Percentiles rank a stretch among this genome's conserved stretches.
Evolutionary conservation across 2,113 vertebrate species (phyloP).

Genomic region (Lagenorhynchus albirostris): DNA sequence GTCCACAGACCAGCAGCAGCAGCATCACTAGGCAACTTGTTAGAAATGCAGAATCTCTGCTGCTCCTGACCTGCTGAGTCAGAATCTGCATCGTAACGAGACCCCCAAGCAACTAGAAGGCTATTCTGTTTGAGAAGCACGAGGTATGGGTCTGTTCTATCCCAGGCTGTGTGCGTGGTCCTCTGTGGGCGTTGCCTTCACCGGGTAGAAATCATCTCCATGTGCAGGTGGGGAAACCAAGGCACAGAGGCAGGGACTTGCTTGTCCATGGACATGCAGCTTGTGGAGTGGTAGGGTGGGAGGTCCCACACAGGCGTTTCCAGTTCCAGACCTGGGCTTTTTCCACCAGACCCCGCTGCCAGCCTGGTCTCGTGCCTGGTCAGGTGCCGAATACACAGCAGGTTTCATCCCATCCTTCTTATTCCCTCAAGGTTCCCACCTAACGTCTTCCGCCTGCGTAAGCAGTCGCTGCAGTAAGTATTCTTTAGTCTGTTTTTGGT

Average conservation of each 20-base stretch:
- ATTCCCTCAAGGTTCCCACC: background rate
- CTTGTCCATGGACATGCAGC: background rate
- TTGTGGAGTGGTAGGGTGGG: background rate
- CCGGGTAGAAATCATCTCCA: background rate
- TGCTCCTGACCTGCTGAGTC: background rate
- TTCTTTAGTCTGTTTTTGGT: background rate
- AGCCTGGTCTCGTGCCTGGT: background rate
- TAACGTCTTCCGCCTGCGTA: fast-evolving
- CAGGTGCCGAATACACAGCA: background rate
- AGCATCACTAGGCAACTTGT: background rate
- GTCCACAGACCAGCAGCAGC: too few relatives aligned
- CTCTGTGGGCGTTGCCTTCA: background rate
- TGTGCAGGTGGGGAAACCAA: background rate
- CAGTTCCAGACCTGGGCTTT: background rate
- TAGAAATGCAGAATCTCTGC: background rate
- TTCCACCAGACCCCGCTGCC: background rate
- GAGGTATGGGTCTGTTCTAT: background rate
- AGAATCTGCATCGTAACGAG: background rate
- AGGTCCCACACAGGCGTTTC: background rate
- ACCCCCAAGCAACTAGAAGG: background rate
- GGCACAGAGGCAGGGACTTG: background rate
- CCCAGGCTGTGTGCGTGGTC: background rate
- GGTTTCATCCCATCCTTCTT: background rate
- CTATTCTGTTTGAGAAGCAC: background rate
- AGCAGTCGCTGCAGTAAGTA: background rate